phyloP scores from a whole-genome alignment of 2,888 invertebrate genomes.

The Cybosia mesomella region DNA sequence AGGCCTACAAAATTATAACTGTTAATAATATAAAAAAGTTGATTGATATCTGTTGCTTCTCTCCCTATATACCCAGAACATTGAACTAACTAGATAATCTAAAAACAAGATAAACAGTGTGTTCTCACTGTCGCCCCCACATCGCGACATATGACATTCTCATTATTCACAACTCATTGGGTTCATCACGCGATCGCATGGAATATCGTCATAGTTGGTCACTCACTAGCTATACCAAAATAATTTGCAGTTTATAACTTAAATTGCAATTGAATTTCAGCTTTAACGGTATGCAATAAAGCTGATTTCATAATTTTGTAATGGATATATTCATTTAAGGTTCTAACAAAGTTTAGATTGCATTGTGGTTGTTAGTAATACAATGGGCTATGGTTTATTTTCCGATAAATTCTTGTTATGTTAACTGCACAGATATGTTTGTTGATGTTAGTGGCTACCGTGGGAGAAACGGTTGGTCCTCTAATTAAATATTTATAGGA shows the following conservation, averaged over 20 bases:
- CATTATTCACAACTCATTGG: conserved; percentile 75
- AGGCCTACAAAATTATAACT: no score
- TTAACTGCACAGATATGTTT: conserved; percentile 29
- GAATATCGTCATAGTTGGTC: conserved; percentile 73
- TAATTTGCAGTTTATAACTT: conserved; percentile 21
- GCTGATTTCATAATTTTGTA: background rate
- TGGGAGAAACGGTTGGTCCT: conserved; percentile 73
- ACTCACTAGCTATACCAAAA: conserved; percentile 44
- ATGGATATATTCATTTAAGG: background rate
- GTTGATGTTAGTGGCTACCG: conserved; percentile 63
- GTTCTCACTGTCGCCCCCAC: conserved; percentile 64
- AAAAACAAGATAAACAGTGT: conserved; percentile 29
- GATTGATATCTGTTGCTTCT: conserved; percentile 15
- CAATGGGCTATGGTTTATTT: conserved; percentile 39
- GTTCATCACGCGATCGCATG: conserved; percentile 78
- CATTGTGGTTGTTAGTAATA: conserved; percentile 18
- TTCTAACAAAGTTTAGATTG: conserved; percentile 37
- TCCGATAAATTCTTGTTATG: background rate
- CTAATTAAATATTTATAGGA: conserved; percentile 80
- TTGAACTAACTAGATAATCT: conserved; percentile 33
- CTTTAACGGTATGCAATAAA: conserved; percentile 25
- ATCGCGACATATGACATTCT: conserved; percentile 71
- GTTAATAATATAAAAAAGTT: background rate
- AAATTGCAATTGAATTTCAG: conserved; percentile 29
- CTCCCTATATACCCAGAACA: conserved; percentile 33